Evolutionary conservation across 1,140 invertebrate genomes (phyloP), one percentile per base, ranked within the genome.

Genomic region (Brachystomella parvula): DNA sequence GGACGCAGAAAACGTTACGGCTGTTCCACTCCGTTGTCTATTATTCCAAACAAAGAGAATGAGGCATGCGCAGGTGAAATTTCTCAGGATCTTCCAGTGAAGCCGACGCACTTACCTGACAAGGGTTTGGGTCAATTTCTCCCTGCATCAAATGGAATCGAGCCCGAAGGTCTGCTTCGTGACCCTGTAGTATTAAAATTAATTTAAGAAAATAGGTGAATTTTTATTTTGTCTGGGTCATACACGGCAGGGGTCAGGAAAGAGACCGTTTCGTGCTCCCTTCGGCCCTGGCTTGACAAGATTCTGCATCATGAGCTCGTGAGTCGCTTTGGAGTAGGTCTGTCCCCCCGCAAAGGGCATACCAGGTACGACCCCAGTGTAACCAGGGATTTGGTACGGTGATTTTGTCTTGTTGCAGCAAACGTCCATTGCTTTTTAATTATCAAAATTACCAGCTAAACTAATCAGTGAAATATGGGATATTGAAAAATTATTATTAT

Each of bases 121-220:
- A 71, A 26, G 70, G 70, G 59, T 71, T 71, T 12, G 70, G 66
- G 44, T 71, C 70, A 1, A 72, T 69, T 32, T 72, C 64, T 35
- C 70, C 70, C 32, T 72, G 70, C 24, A 69, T 28, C 61, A 72
- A 62, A 35, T 72, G 67, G 15, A 72, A 53, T 24, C 65, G 49
- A 0, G 67, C 64, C 32, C 70, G 47, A 9, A 69, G 33, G 6
- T 69, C 70, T 21, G 53, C 47, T 26, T 59, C 29, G 63, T 72
- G 67, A 44, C 62, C 65, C 69, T 70, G 47, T 39, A 30, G 19
- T 28, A 24, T 44, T 53, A 61, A 58, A 39, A 9, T 12, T 39
- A 65, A 35, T 59, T 21, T 12, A 30, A 57, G 24, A 57, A 9
- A 33, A 53, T 28, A 9, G 62, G 17, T 31, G 35, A 26, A 28